These are phyloP conservation scores for Corbicula japonica DNA, from an alignment of 2,888 invertebrate genomes.

Conservation along the genomic window DNA sequence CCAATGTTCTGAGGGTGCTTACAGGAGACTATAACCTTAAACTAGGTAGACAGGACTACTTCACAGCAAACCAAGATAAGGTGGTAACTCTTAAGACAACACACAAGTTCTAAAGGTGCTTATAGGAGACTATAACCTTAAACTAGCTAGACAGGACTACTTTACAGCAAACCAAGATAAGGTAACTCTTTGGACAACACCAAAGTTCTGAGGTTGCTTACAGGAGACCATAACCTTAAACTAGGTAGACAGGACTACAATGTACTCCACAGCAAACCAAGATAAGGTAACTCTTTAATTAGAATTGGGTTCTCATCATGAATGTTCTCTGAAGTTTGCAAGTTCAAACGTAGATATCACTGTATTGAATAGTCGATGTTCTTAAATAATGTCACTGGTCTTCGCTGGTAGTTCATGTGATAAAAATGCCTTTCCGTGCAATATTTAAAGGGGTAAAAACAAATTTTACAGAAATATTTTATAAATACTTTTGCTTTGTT, in stretches of 20 bases:
- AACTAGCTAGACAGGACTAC: constrained; percentile 84
- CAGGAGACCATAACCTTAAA: constrained; percentile 84
- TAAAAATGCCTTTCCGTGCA: no score
- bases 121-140: constrained; percentile 83
- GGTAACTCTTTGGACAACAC: no score
- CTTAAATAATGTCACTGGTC: no score
- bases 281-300: constrained; percentile 83
- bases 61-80: constrained; percentile 84
- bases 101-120: constrained; percentile 81
- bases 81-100: constrained; percentile 77
- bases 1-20: constrained; percentile 81
- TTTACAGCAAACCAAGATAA: constrained; percentile 83
- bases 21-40: constrained; percentile 85
- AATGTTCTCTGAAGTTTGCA: no score
- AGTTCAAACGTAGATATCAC: no score
- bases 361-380: no score
- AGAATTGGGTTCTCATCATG: no score
- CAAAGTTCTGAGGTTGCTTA: constrained; percentile 81
- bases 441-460: no score
- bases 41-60: constrained; percentile 84
- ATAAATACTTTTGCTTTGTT: no score
- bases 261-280: constrained; percentile 83
- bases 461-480: no score
- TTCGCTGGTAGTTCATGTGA: no score
- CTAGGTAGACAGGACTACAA: constrained; percentile 84